phyloP scores from a whole-genome alignment of 53 echinoderm and acorn worm species.

The Hippasteria phrygiana region DNA sequence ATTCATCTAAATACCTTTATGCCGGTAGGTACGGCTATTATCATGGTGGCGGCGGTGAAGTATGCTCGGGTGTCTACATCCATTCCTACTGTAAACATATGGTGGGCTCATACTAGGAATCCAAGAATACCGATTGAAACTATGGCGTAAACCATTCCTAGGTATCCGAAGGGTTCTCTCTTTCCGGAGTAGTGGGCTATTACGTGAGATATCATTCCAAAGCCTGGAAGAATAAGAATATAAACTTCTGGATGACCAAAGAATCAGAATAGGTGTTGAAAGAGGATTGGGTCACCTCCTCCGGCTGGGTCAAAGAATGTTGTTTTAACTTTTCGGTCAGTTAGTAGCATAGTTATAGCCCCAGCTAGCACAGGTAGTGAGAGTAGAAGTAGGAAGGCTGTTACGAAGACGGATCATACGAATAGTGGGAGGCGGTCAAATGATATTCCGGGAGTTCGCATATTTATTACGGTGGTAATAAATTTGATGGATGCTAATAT shows the following conservation, averaged over 20 bases:
- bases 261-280: constrained; percentile 85
- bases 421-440: constrained; percentile 80
- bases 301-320: constrained; percentile 86
- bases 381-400: constrained; percentile 55
- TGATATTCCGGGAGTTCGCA: constrained; percentile 81
- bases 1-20: constrained; percentile 92
- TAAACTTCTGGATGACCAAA: constrained; percentile 90
- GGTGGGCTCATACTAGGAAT: constrained; percentile 87
- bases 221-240: constrained; percentile 79
- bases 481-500: constrained; percentile 82
- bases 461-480: constrained; percentile 82
- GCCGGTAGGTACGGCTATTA: constrained; percentile 81
- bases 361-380: constrained; percentile 81
- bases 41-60: constrained; percentile 85
- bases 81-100: constrained; percentile 90
- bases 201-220: constrained; percentile 86
- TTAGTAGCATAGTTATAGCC: constrained; percentile 81
- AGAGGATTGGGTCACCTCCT: constrained; percentile 82
- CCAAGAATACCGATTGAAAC: constrained; percentile 76
- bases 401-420: constrained; percentile 75
- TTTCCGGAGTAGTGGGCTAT: constrained; percentile 80
- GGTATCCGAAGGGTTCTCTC: constrained; percentile 81
- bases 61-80: constrained; percentile 86
- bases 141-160: constrained; percentile 87
- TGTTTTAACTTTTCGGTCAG: constrained; percentile 81